Percentiles rank a stretch among this genome's conserved stretches.
Evolutionary conservation across 1,140 invertebrate species (phyloP).

Genomic region (Aethina tumida): DNA sequence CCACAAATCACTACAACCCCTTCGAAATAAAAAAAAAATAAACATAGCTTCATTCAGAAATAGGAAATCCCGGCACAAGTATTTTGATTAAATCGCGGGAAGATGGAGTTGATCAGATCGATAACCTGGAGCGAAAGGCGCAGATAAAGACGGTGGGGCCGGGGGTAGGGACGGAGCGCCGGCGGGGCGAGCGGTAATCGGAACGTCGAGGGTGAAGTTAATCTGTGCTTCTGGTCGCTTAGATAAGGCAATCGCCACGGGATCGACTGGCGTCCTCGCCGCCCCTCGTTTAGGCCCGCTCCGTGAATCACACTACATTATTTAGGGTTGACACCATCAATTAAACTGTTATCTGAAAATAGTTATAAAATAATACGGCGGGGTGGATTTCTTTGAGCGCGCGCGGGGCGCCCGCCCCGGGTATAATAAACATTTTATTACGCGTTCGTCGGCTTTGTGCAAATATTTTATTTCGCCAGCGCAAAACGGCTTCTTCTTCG

Average conservation of each 20-base stretch:
- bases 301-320: slow-evolving; percentile 32
- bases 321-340: slow-evolving; percentile 35
- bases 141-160: slow-evolving; percentile 8
- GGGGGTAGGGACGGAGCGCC: slow-evolving; percentile 12
- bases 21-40: too few relatives aligned
- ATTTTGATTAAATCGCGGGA: too few relatives aligned
- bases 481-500: too few relatives aligned
- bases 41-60: too few relatives aligned
- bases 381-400: slow-evolving; percentile 4
- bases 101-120: slow-evolving; percentile 13
- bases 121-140: slow-evolving; percentile 8
- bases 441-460: too few relatives aligned
- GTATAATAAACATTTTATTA: too few relatives aligned
- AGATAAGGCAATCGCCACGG: slow-evolving; percentile 35
- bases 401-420: background rate
- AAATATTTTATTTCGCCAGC: too few relatives aligned
- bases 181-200: too few relatives aligned
- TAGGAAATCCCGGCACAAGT: too few relatives aligned
- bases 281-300: slow-evolving; percentile 14
- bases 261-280: slow-evolving; percentile 25
- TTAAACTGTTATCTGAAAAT: slow-evolving; percentile 34
- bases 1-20: too few relatives aligned
- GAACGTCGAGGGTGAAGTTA: slow-evolving; percentile 24
- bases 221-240: slow-evolving; percentile 38
- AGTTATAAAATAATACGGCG: slow-evolving; percentile 29